phyloP scores from a whole-genome alignment of 1,140 invertebrate species.

The Apolygus lucorum region DNA sequence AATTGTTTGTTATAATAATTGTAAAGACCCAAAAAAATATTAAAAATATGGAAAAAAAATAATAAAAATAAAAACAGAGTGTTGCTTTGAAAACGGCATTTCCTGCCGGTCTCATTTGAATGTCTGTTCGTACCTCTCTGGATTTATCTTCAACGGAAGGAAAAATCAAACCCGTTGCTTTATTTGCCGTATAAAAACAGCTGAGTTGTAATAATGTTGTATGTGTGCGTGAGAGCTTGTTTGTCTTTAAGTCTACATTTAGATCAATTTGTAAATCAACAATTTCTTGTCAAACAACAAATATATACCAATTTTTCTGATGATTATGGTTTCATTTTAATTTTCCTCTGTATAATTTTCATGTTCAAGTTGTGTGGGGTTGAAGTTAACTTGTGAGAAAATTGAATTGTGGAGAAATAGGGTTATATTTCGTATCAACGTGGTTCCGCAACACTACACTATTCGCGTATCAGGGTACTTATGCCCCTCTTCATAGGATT shows the following conservation, averaged over 20 bases:
- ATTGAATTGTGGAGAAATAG: too few relatives aligned
- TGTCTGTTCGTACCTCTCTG: not conserved
- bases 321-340: not conserved
- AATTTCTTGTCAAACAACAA: conserved; percentile 30
- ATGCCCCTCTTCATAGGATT: too few relatives aligned
- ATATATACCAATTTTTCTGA: conserved; percentile 30
- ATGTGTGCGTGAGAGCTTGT: conserved; percentile 31
- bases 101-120: conserved; percentile 8
- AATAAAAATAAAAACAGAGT: not conserved
- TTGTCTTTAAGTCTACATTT: conserved; percentile 30
- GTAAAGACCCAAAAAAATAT: conserved; percentile 13
- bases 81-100: conserved; percentile 14
- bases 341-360: too few relatives aligned
- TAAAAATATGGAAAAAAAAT: not conserved
- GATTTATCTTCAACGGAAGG: conserved; percentile 6
- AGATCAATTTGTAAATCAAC: conserved; percentile 31
- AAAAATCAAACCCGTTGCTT: conserved; percentile 24
- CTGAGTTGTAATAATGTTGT: conserved; percentile 28
- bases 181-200: conserved; percentile 21
- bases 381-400: too few relatives aligned
- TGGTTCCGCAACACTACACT: too few relatives aligned
- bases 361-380: too few relatives aligned
- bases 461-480: too few relatives aligned
- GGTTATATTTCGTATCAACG: too few relatives aligned
- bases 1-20: conserved; percentile 25